A percentile compares a stretch with the other conserved stretches of the same genome.
Evolutionary conservation across 2,113 vertebrate genomes (phyloP).

Genomic region (Peromyscus polionotus): DNA sequence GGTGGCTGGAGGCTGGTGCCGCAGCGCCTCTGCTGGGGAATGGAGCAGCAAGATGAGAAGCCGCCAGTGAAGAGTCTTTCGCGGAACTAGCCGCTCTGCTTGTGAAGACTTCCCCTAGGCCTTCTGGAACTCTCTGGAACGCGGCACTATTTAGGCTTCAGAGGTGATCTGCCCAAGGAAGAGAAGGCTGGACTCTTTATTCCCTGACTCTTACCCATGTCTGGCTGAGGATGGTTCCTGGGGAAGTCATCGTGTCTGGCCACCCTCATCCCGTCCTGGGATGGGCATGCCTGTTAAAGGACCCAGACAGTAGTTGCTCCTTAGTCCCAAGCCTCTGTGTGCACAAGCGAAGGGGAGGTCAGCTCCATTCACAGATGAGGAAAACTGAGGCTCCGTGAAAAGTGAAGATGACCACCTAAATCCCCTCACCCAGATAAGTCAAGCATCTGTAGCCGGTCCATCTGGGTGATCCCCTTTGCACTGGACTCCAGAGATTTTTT

Average conservation of each 20-base stretch:
- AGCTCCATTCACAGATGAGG: background rate
- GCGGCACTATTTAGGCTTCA: accelerated
- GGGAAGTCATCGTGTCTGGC: background rate
- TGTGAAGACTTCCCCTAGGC: too few relatives aligned
- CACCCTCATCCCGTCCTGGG: background rate
- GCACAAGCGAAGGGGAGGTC: background rate
- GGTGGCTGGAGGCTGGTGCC: background rate
- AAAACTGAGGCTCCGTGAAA: background rate
- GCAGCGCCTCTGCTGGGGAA: background rate
- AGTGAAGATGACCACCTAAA: background rate
- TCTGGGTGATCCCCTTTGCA: background rate
- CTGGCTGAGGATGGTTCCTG: background rate
- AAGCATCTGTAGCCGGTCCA: background rate
- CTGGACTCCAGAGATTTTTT: background rate
- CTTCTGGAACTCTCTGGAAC: too few relatives aligned
- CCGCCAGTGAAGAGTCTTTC: background rate
- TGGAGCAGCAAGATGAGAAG: background rate
- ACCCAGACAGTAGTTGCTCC: accelerated
- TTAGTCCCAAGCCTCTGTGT: too few relatives aligned
- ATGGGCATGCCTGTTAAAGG: background rate
- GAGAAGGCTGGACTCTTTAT: background rate
- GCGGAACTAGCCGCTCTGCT: background rate
- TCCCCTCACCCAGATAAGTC: background rate
- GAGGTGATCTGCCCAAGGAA: background rate
- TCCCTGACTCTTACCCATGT: too few relatives aligned